These are phyloP conservation scores for Sebastes cheni DNA, from an alignment of 2,797 vertebrate genomes.

Conservation along the genomic window DNA sequence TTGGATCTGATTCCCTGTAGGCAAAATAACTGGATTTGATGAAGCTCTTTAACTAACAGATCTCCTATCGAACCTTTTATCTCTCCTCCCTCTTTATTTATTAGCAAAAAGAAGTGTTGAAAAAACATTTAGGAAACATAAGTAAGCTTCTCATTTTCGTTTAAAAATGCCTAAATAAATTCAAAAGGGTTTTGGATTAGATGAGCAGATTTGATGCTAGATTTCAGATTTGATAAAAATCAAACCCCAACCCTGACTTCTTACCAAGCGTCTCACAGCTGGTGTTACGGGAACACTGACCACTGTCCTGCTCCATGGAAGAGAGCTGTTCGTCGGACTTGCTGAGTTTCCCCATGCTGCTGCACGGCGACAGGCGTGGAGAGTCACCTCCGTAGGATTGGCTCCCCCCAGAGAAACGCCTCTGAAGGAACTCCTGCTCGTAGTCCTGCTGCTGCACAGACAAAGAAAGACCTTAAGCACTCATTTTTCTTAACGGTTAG, in stretches of 20 bases:
- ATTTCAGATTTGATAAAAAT: neutral
- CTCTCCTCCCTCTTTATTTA: neutral
- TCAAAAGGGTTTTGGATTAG: neutral
- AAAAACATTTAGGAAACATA: neutral
- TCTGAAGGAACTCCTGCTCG: conserved; percentile 92
- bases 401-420: conserved; percentile 94
- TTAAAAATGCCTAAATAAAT: neutral
- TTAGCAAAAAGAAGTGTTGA: neutral
- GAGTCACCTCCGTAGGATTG: conserved; percentile 95
- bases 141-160: neutral
- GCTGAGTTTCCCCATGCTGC: conserved; percentile 97
- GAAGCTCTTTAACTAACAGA: neutral
- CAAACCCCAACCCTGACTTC: conserved; percentile 12
- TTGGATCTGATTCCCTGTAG: neutral
- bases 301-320: conserved; percentile 95
- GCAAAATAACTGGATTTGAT: neutral
- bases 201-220: neutral
- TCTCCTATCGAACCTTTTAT: neutral
- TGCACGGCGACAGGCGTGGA: conserved; percentile 93
- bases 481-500: neutral
- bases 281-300: conserved; percentile 97
- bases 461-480: neutral
- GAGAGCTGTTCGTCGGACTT: conserved; percentile 97
- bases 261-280: conserved; percentile 99
- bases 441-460: conserved; percentile 85